These are phyloP conservation scores for Orthosia incerta DNA, from an alignment of 2,888 invertebrate genomes.

Conservation along the genomic window DNA sequence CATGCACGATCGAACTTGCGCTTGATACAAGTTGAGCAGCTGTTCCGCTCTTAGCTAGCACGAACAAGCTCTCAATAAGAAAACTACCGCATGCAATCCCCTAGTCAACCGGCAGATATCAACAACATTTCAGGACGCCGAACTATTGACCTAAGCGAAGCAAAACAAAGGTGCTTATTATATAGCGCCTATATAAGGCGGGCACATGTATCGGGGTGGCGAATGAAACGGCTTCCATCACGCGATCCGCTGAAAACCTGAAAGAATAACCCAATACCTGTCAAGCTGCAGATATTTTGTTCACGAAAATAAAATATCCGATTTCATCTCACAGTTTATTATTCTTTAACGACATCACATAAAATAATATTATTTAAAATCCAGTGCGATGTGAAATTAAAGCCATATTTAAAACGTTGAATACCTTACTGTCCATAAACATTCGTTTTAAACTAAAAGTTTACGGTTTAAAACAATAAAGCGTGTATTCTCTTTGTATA, in stretches of 20 bases:
- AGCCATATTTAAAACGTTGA: slow-evolving; percentile 47
- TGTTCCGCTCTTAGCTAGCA: no score
- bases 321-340: slow-evolving; percentile 35
- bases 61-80: slow-evolving; percentile 4
- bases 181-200: slow-evolving; percentile 67
- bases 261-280: slow-evolving; percentile 55
- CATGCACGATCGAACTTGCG: no score
- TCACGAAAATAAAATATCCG: slow-evolving; percentile 46
- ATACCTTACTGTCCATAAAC: slow-evolving; percentile 50
- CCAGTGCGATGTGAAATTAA: slow-evolving; percentile 45
- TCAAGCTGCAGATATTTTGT: slow-evolving; percentile 40
- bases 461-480: slow-evolving; percentile 62
- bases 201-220: slow-evolving; percentile 70
- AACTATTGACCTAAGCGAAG: slow-evolving; percentile 70
- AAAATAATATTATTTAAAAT: slow-evolving; percentile 57
- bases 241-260: slow-evolving; percentile 79
- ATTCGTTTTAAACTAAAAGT: slow-evolving; percentile 58
- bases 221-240: slow-evolving; percentile 83
- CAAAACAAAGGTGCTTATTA: slow-evolving; percentile 76
- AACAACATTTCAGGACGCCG: slow-evolving; percentile 58
- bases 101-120: slow-evolving; percentile 34
- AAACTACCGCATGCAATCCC: slow-evolving; percentile 31
- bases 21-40: no score
- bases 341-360: slow-evolving; percentile 43
- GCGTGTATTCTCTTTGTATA: slow-evolving; percentile 58